phyloP scores from a whole-genome alignment of 1,140 invertebrate species.

The Drosophila nasuta region DNA sequence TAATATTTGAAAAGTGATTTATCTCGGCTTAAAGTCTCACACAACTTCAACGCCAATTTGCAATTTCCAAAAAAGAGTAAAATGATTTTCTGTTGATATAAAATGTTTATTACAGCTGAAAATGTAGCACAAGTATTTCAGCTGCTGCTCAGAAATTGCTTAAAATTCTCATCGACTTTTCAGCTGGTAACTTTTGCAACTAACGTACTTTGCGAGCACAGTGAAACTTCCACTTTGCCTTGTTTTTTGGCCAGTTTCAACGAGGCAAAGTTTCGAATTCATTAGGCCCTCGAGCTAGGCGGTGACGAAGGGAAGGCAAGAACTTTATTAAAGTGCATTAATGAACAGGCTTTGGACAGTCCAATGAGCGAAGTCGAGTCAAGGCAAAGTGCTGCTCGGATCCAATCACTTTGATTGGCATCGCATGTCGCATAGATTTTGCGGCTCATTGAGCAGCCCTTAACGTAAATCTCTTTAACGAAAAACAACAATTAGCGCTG shows the following conservation, averaged over 20 bases:
- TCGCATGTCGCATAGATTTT: conserved; percentile 81
- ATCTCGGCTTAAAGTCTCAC: background rate
- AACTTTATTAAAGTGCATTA: conserved; percentile 70
- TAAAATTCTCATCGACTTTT: conserved; percentile 30
- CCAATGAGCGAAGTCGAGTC: background rate
- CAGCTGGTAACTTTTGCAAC: conserved; percentile 23
- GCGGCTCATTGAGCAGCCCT: conserved; percentile 64
- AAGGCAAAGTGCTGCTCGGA: conserved; percentile 3
- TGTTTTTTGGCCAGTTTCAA: conserved; percentile 20
- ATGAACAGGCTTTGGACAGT: conserved; percentile 52
- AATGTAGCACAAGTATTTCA: conserved; percentile 8
- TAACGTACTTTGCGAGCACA: background rate
- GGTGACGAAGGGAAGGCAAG: too few relatives aligned
- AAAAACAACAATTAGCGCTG: conserved; percentile 70
- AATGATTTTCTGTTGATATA: conserved; percentile 12
- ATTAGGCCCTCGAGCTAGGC: conserved; percentile 31
- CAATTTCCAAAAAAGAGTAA: background rate
- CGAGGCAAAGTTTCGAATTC: conserved; percentile 58
- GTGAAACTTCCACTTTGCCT: conserved; percentile 23
- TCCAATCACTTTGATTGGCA: conserved; percentile 76
- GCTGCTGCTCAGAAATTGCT: conserved; percentile 4
- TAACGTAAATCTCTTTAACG: conserved; percentile 8
- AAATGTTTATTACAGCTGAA: conserved; percentile 4
- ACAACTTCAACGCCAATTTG: background rate
- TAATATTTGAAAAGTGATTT: background rate